Percentiles rank a stretch among this genome's conserved stretches.
These are phyloP conservation scores for Xenentodon cancila DNA, from an alignment of 2,797 vertebrate genomes.

Conservation along the genomic window DNA sequence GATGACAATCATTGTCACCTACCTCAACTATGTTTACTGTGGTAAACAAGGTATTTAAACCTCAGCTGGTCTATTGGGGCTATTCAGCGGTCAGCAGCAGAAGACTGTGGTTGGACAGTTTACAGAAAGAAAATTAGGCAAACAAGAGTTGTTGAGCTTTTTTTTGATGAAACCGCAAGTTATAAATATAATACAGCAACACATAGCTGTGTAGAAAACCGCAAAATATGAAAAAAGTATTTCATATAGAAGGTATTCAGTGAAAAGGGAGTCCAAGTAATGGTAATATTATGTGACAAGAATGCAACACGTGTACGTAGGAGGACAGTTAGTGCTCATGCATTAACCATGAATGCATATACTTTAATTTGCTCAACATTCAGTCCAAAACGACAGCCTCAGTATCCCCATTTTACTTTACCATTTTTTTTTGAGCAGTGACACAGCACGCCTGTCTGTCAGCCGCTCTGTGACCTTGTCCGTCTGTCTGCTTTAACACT, in stretches of 20 bases:
- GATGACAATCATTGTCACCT: slow-evolving; percentile 43
- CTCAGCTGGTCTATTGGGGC: slow-evolving; percentile 33
- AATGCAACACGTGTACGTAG: too few species aligned
- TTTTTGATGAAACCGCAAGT: background rate
- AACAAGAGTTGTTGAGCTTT: background rate
- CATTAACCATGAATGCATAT: background rate
- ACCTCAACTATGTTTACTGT: slow-evolving; percentile 42
- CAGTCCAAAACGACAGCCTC: background rate
- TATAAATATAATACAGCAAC: background rate
- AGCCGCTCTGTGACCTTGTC: slow-evolving; percentile 63
- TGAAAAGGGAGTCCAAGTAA: too few species aligned
- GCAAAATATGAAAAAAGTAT: background rate
- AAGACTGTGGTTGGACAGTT: slow-evolving; percentile 17
- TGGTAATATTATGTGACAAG: too few species aligned
- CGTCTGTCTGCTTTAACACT: slow-evolving; percentile 58
- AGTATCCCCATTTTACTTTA: too few species aligned
- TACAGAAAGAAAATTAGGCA: slow-evolving; percentile 16
- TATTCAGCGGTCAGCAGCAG: slow-evolving; percentile 33
- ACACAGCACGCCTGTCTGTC: slow-evolving; percentile 55
- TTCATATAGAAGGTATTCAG: too few species aligned
- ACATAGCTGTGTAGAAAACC: background rate
- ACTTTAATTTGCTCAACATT: background rate
- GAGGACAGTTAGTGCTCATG: background rate
- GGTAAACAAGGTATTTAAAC: slow-evolving; percentile 50
- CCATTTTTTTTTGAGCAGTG: slow-evolving; percentile 28